A percentile compares a stretch with the other conserved stretches of the same genome.
phyloP scores from a whole-genome alignment of 2,888 invertebrate genomes.

The Luffia ferchaultella region DNA sequence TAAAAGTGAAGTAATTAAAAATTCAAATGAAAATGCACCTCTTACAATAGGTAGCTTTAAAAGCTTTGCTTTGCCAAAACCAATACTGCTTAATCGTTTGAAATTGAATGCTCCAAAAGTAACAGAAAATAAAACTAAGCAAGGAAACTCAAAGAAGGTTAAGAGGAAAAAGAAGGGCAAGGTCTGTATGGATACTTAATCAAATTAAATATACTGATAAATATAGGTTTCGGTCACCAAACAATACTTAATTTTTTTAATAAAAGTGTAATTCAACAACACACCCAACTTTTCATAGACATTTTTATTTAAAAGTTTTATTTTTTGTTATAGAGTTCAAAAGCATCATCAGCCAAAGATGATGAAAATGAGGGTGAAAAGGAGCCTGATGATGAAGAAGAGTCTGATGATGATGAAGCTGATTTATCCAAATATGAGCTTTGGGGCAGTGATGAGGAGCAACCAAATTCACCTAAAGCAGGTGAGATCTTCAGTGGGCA shows the following conservation, averaged over 20 bases:
- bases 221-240: too few species aligned
- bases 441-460: slow-evolving; percentile 73
- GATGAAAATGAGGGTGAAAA: slow-evolving; percentile 42
- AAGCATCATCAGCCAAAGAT: slow-evolving; percentile 35
- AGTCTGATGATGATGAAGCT: slow-evolving; percentile 69
- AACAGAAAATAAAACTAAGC: slow-evolving; percentile 31
- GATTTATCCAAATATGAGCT: slow-evolving; percentile 83
- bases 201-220: too few species aligned
- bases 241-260: too few species aligned
- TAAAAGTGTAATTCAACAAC: too few species aligned
- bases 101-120: slow-evolving; percentile 42
- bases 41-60: slow-evolving; percentile 53
- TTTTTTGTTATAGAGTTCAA: slow-evolving; percentile 43
- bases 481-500: slow-evolving; percentile 23
- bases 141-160: slow-evolving; percentile 26
- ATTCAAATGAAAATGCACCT: slow-evolving; percentile 37
- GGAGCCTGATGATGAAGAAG: slow-evolving; percentile 66
- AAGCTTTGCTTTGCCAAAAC: slow-evolving; percentile 60
- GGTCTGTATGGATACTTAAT: too few species aligned
- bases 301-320: too few species aligned
- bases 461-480: slow-evolving; percentile 36
- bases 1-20: slow-evolving; percentile 14
- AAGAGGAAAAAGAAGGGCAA: slow-evolving; percentile 37
- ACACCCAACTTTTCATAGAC: slow-evolving; percentile 5
- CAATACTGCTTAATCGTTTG: slow-evolving; percentile 51